Conservation (phyloP, 1,140 invertebrate species). For the Agraylea sexmaculata region DNA sequence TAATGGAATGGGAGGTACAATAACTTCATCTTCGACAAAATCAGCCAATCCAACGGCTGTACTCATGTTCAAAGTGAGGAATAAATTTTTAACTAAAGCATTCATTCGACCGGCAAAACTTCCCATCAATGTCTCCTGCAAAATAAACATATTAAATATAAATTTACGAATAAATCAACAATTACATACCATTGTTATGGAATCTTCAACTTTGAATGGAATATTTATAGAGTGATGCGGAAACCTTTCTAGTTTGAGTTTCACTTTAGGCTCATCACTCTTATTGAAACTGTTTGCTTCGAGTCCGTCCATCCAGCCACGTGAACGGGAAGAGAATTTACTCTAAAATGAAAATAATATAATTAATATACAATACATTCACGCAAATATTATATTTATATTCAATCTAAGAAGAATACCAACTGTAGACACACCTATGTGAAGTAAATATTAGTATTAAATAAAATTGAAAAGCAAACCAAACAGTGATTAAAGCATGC, state of each 20-base stretch:
- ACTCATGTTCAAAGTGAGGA: constrained; percentile 65
- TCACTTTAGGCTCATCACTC: constrained; percentile 22
- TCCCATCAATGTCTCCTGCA: constrained; percentile 18
- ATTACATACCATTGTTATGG: constrained; percentile 14
- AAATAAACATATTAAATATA: constrained; percentile 1
- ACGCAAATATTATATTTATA: no score
- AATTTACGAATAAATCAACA: not conserved
- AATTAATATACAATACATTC: not conserved
- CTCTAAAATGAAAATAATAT: constrained; percentile 37
- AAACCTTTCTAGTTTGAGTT: constrained; percentile 48
- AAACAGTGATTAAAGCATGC: not conserved
- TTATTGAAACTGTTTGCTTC: constrained; percentile 25
- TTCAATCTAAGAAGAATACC: no score
- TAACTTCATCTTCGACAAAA: constrained; percentile 75
- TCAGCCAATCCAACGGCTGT: constrained; percentile 66
- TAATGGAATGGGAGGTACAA: constrained; percentile 64
- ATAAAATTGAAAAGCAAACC: not conserved
- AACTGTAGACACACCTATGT: not conserved
- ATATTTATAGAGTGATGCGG: constrained; percentile 12
- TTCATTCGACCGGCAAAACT: constrained; percentile 37
- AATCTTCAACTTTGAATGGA: constrained; percentile 15
- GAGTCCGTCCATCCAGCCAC: constrained; percentile 54
- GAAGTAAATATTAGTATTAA: not conserved
- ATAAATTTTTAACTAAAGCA: constrained; percentile 52
- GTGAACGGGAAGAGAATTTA: constrained; percentile 58